A percentile compares a stretch with the other conserved stretches of the same genome.
These are phyloP conservation scores for Chrysemys picta DNA, from an alignment of 2,113 vertebrate species.

Conservation along the genomic window DNA sequence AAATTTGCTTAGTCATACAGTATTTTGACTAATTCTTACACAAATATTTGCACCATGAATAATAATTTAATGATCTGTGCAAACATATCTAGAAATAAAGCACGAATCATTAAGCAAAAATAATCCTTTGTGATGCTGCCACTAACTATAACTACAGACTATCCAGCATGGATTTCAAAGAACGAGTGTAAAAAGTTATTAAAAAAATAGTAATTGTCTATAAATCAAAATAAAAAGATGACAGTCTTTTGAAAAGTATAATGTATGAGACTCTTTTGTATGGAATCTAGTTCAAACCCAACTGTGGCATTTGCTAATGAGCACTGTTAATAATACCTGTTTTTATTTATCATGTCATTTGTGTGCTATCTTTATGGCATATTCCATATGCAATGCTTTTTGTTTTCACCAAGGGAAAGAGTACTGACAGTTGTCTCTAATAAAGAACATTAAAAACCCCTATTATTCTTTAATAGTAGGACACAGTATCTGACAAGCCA, in stretches of 20 bases:
- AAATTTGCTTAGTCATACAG: constrained; percentile 76
- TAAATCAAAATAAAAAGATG: constrained; percentile 51
- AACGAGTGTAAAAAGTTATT: constrained; percentile 40
- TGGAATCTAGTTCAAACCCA: constrained; percentile 32
- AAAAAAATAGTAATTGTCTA: constrained; percentile 42
- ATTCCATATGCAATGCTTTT: neutral
- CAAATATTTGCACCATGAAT: constrained; percentile 66
- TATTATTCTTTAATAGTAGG: neutral
- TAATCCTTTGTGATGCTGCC: constrained; percentile 8
- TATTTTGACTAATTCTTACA: constrained; percentile 65
- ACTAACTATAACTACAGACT: neutral
- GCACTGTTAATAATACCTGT: constrained; percentile 37
- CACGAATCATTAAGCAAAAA: constrained; percentile 15
- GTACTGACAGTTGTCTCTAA: constrained; percentile 18
- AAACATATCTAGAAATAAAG: constrained; percentile 35
- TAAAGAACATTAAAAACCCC: constrained; percentile 5
- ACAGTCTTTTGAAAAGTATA: constrained; percentile 52
- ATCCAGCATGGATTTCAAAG: constrained; percentile 24
- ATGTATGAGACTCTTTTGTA: neutral
- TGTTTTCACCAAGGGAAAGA: neutral
- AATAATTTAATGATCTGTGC: constrained; percentile 44
- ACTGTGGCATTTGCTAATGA: constrained; percentile 46
- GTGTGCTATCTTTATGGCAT: neutral
- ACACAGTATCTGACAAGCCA: neutral
- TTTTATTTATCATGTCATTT: constrained; percentile 49